phyloP scores from a whole-genome alignment of 2,797 vertebrate genomes.

The Acanthornis magna region DNA sequence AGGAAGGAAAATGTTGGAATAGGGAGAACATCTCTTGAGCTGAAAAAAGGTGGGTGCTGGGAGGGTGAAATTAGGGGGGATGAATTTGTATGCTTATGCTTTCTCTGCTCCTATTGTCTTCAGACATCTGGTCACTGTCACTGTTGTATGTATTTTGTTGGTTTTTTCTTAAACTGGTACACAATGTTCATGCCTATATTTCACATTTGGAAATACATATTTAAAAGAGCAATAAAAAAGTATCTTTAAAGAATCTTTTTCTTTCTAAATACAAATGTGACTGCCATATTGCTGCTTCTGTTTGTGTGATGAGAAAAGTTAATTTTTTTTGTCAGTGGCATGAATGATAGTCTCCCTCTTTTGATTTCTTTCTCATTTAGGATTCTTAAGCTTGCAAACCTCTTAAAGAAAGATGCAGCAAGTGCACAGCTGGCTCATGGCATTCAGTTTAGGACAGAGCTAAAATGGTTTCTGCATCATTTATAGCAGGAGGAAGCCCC shows the following conservation, averaged over 20 bases:
- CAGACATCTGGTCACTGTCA: not conserved
- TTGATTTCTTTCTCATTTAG: slow-evolving; percentile 83
- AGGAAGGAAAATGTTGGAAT: not conserved
- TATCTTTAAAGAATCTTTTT: slow-evolving; percentile 86
- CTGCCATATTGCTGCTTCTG: slow-evolving; percentile 94
- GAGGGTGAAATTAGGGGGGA: not conserved
- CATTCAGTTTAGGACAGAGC: slow-evolving; percentile 82
- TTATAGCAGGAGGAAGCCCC: slow-evolving; percentile 86
- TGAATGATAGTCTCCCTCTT: slow-evolving; percentile 83
- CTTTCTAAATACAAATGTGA: slow-evolving; percentile 94
- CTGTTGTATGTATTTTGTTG: not conserved
- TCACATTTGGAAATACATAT: slow-evolving; percentile 88
- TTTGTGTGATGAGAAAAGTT: slow-evolving; percentile 89
- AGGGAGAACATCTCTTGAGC: not conserved
- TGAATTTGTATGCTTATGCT: not conserved
- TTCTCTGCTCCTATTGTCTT: not conserved
- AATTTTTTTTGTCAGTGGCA: slow-evolving; percentile 85
- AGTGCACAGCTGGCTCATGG: slow-evolving; percentile 77
- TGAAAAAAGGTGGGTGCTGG: not conserved
- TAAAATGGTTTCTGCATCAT: slow-evolving; percentile 87
- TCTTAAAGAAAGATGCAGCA: slow-evolving; percentile 84
- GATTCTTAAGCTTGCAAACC: slow-evolving; percentile 93
- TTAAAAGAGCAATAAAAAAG: slow-evolving; percentile 92
- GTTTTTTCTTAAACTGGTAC: not conserved
- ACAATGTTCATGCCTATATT: slow-evolving; percentile 70